Conservation (phyloP, 2,113 vertebrate genomes). For the Hemichromis elongatus region DNA sequence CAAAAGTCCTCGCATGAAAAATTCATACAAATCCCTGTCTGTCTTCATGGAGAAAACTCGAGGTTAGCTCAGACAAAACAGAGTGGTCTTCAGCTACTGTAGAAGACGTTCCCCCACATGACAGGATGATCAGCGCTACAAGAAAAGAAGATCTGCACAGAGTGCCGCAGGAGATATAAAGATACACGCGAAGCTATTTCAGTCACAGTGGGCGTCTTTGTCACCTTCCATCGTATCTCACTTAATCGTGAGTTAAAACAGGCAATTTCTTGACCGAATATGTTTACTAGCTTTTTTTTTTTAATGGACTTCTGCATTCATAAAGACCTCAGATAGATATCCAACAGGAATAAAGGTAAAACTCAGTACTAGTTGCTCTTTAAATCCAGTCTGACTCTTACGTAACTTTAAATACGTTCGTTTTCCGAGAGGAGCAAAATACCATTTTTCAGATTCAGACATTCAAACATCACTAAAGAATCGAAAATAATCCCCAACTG, state of each 20-base stretch:
- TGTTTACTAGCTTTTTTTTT: not conserved
- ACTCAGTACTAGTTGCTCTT: not conserved
- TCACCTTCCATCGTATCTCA: not conserved
- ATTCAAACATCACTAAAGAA: not conserved
- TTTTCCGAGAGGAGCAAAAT: not conserved
- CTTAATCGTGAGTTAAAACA: not conserved
- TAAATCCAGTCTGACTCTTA: not conserved
- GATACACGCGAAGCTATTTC: not conserved
- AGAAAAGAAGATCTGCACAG: not conserved
- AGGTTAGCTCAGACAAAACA: slow-evolving; percentile 12
- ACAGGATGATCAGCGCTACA: slow-evolving; percentile 20
- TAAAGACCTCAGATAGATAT: not conserved
- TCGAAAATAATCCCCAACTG: not conserved
- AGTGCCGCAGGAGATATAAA: not conserved
- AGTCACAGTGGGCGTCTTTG: not conserved
- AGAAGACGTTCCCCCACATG: not conserved
- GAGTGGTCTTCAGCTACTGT: not conserved
- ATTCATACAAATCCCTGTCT: slow-evolving; percentile 14
- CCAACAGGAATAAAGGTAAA: not conserved
- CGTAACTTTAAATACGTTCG: accelerated
- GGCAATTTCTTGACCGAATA: not conserved
- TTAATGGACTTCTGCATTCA: not conserved
- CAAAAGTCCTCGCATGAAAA: slow-evolving; percentile 23
- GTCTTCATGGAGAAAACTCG: slow-evolving; percentile 4
- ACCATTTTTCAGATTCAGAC: not conserved